These are phyloP conservation scores for Perccottus glenii DNA, from an alignment of 2,113 vertebrate genomes.

Conservation along the genomic window DNA sequence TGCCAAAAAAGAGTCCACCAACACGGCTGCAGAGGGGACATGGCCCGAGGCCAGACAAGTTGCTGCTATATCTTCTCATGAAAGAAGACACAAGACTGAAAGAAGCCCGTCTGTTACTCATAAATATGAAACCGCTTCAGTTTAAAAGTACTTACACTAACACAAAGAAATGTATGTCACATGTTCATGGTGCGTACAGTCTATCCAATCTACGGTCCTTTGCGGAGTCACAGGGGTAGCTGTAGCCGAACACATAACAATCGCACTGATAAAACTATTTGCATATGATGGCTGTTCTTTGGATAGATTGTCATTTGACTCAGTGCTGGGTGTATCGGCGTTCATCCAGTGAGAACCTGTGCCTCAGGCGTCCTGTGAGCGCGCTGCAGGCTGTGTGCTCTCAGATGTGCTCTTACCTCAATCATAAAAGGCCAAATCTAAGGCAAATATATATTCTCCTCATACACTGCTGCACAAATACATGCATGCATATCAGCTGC, in stretches of 20 bases:
- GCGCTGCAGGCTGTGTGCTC: slow-evolving; percentile 20
- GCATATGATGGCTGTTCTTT: background rate
- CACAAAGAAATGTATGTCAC: no score
- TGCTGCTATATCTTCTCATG: slow-evolving; percentile 24
- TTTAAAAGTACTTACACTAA: background rate
- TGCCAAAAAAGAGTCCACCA: slow-evolving; percentile 23
- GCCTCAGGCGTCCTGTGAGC: slow-evolving; percentile 46
- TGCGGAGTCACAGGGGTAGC: no score
- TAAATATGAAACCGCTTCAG: background rate
- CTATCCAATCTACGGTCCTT: no score
- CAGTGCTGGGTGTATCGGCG: slow-evolving; percentile 16
- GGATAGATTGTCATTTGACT: background rate
- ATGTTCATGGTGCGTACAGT: no score
- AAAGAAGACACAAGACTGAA: slow-evolving; percentile 13
- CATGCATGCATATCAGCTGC: background rate
- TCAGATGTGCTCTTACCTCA: slow-evolving; percentile 29
- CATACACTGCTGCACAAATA: background rate
- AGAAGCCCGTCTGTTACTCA: background rate
- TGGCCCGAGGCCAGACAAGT: slow-evolving; percentile 6
- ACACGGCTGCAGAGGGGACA: slow-evolving; percentile 22
- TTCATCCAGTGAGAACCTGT: slow-evolving; percentile 25
- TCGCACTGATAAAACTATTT: background rate
- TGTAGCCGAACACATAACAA: background rate
- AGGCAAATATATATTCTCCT: slow-evolving; percentile 16
- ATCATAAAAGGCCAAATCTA: background rate